Evolutionary conservation across 2,797 vertebrate species (phyloP).

Genomic region (Phaenicophaeus curvirostris): DNA sequence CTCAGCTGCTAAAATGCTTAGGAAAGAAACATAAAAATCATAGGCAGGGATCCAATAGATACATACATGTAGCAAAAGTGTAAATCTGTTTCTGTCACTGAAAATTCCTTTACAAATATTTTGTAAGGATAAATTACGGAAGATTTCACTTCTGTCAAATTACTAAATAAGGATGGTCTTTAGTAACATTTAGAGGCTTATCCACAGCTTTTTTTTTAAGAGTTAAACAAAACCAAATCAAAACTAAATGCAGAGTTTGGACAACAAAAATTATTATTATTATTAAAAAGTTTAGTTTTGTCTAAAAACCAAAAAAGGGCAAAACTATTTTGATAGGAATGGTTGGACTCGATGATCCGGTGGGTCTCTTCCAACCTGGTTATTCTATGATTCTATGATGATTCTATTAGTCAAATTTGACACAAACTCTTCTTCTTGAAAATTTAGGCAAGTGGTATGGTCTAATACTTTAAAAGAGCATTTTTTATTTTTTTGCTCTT

Average conservation of each 20-base stretch:
- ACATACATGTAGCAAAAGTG: neutral
- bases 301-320: neutral
- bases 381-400: too few relatives aligned
- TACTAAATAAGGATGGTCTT: neutral
- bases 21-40: neutral
- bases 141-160: neutral
- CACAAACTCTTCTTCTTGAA: neutral
- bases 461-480: neutral
- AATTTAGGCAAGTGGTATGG: neutral
- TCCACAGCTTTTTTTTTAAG: neutral
- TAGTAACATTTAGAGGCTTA: neutral
- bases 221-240: neutral
- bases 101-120: neutral
- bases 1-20: neutral
- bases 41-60: neutral
- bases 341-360: too few relatives aligned
- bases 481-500: neutral
- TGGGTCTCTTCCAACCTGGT: too few relatives aligned
- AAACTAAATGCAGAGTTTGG: neutral
- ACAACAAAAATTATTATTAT: neutral
- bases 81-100: neutral
- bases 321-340: too few relatives aligned
- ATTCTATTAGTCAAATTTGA: neutral
- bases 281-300: neutral
- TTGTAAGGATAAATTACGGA: neutral